These are phyloP conservation scores for Paralvinella palmiformis DNA, from an alignment of 1,140 invertebrate species.

Conservation along the genomic window DNA sequence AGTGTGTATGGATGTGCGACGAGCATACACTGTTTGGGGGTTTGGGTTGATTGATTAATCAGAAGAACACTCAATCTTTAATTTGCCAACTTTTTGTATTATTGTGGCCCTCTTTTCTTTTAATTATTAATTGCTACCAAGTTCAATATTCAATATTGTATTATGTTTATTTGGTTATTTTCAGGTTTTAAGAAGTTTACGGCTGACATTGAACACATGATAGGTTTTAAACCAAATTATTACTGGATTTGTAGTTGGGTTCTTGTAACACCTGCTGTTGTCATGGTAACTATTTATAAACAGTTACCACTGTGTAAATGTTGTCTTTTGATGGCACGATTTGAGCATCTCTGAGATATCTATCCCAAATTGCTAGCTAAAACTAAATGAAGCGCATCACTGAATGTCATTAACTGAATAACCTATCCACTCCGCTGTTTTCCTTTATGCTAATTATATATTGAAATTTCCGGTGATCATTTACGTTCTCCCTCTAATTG, in stretches of 20 bases:
- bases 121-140: background rate
- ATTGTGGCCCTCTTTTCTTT: too few species aligned
- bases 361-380: background rate
- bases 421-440: conserved; percentile 1
- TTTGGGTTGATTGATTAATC: too few species aligned
- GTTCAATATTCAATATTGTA: background rate
- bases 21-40: too few species aligned
- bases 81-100: too few species aligned
- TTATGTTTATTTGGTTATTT: background rate
- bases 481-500: background rate
- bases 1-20: background rate
- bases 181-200: conserved; percentile 11
- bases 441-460: background rate
- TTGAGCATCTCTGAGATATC: too few species aligned
- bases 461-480: background rate
- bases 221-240: conserved; percentile 16
- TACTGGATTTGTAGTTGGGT: conserved; percentile 18
- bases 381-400: background rate
- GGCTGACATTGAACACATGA: conserved; percentile 13
- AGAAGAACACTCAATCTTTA: too few species aligned
- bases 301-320: background rate
- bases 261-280: conserved; percentile 8
- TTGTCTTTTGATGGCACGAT: too few species aligned
- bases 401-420: background rate
- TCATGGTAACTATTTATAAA: conserved; percentile 11